phyloP scores from a whole-genome alignment of 2,797 vertebrate genomes.

The Hippocampus kuda region DNA sequence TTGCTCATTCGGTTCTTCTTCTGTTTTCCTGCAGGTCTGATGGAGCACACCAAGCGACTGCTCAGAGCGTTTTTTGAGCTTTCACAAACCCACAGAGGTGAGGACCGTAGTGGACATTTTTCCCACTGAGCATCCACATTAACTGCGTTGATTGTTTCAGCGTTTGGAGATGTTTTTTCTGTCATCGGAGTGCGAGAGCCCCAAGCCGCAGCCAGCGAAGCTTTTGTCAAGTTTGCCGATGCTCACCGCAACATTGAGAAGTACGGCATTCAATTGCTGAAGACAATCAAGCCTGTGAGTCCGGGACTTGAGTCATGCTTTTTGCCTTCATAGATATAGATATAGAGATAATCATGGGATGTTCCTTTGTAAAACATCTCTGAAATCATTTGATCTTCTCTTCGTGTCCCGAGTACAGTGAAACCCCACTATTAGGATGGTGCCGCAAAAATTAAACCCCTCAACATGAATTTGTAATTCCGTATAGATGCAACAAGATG shows the following conservation, averaged over 20 bases:
- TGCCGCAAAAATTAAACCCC: no score
- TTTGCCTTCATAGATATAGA: not conserved
- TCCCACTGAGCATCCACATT: not conserved
- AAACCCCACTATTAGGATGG: no score
- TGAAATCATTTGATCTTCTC: no score
- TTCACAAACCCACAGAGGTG: constrained; percentile 96
- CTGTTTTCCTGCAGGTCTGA: constrained; percentile 73
- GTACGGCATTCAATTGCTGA: constrained; percentile 89
- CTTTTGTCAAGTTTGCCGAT: constrained; percentile 95
- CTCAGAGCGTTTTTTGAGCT: constrained; percentile 95
- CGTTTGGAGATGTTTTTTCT: constrained; percentile 95
- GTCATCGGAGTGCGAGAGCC: constrained; percentile 96
- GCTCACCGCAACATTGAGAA: constrained; percentile 98
- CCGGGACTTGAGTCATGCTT: not conserved
- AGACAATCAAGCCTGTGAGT: constrained; percentile 94
- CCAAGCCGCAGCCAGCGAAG: constrained; percentile 90
- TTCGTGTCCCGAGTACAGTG: no score
- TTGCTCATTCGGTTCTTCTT: not conserved
- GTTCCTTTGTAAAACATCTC: no score
- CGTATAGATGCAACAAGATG: no score
- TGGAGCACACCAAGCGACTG: constrained; percentile 91
- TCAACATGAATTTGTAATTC: no score
- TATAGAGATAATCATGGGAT: no score
- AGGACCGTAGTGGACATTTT: constrained; percentile 3
- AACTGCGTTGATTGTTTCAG: constrained; percentile 46